Conservation (phyloP, 2,113 vertebrate genomes). For the Festucalex cinctus region DNA sequence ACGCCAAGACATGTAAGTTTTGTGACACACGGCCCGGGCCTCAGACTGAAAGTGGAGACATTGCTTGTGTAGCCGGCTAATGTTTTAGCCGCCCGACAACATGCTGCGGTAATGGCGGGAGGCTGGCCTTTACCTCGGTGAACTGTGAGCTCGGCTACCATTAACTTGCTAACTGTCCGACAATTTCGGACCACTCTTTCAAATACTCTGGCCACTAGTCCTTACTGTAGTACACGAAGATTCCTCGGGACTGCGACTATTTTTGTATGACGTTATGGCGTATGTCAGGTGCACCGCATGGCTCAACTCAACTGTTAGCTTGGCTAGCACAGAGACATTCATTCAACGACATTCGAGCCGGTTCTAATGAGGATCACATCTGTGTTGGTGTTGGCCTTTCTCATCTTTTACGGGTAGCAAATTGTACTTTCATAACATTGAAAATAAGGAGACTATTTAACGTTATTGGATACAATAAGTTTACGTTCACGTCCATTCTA, state of each 20-base stretch:
- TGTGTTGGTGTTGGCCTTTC: neutral
- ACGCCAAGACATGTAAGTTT: conserved; percentile 60
- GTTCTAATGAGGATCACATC: neutral
- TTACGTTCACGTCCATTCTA: too few species aligned
- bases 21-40: neutral
- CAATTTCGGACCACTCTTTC: neutral
- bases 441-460: neutral
- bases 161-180: neutral
- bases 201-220: rapidly evolving
- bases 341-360: conserved; percentile 2
- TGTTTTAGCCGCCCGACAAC: conserved; percentile 41
- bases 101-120: conserved; percentile 63
- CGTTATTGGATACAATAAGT: neutral
- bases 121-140: conserved; percentile 39
- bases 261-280: neutral
- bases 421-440: neutral
- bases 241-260: neutral
- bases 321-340: conserved; percentile 15
- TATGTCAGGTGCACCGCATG: conserved; percentile 53
- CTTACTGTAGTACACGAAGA: neutral
- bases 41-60: conserved; percentile 8
- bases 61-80: conserved; percentile 14
- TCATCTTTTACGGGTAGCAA: rapidly evolving
- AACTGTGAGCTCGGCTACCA: neutral
- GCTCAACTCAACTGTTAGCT: conserved; percentile 41